Conservation (phyloP, 1,140 invertebrate genomes). For the Nymphalis io region DNA sequence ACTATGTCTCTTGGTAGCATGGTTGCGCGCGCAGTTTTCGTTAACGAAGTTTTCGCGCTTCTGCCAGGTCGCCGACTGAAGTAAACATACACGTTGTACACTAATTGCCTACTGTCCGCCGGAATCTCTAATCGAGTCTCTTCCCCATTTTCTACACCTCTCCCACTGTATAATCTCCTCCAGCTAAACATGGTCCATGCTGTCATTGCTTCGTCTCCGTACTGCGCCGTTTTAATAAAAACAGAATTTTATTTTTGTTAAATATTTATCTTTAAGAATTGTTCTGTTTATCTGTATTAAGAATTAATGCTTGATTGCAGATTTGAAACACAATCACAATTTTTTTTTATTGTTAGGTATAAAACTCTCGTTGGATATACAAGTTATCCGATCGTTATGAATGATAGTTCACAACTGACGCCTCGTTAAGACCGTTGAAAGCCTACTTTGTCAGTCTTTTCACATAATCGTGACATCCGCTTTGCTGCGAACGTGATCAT, state of each 20-base stretch:
- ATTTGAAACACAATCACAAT: too few species aligned
- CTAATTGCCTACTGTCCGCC: conserved; percentile 70
- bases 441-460: conserved; percentile 57
- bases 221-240: conserved; percentile 68
- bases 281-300: too few species aligned
- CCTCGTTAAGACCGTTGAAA: conserved; percentile 42
- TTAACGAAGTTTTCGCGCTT: conserved; percentile 63
- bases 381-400: conserved; percentile 53
- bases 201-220: conserved; percentile 76
- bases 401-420: conserved; percentile 56
- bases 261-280: too few species aligned
- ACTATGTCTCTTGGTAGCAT: conserved; percentile 73
- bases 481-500: conserved; percentile 65
- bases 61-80: conserved; percentile 68
- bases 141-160: conserved; percentile 48
- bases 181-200: conserved; percentile 79
- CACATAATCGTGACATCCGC: conserved; percentile 69
- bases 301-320: too few species aligned
- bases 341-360: too few species aligned
- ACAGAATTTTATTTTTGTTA: background rate
- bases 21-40: conserved; percentile 72
- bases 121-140: conserved; percentile 63
- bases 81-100: conserved; percentile 76
- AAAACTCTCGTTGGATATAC: background rate
- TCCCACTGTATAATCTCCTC: conserved; percentile 68